phyloP scores from a whole-genome alignment of 1,140 invertebrate species.

The Himalopsyche phryganea region DNA sequence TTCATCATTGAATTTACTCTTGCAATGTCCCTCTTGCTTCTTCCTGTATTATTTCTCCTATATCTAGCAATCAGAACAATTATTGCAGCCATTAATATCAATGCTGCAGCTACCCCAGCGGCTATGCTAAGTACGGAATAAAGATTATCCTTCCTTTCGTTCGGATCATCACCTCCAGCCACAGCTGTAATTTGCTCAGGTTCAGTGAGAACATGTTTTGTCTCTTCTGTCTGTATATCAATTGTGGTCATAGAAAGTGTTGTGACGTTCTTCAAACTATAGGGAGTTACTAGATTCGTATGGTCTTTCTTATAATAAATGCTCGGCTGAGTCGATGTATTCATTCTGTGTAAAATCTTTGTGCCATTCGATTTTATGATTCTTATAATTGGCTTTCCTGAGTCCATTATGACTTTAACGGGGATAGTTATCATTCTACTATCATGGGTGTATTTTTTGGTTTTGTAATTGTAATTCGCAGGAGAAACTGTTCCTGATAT shows the following conservation, averaged over 20 bases:
- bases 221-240: constrained; percentile 29
- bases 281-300: background rate
- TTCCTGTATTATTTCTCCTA: constrained; percentile 40
- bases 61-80: constrained; percentile 50
- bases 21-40: constrained; percentile 45
- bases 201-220: constrained; percentile 47
- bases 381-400: background rate
- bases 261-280: constrained; percentile 13
- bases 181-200: constrained; percentile 53
- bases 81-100: constrained; percentile 48
- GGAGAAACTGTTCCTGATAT: background rate
- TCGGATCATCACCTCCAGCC: constrained; percentile 45
- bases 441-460: constrained; percentile 3
- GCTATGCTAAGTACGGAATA: constrained; percentile 50
- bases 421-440: constrained; percentile 24
- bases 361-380: background rate
- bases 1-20: constrained; percentile 47
- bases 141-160: constrained; percentile 44
- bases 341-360: too few relatives aligned
- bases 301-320: background rate
- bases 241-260: constrained; percentile 11
- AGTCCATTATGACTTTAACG: constrained; percentile 20
- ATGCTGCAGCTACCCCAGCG: constrained; percentile 48
- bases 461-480: background rate
- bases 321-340: background rate